A percentile compares a stretch with the other conserved stretches of the same genome.
phyloP scores from a whole-genome alignment of 2,888 invertebrate genomes.

The Plemyria rubiginata region DNA sequence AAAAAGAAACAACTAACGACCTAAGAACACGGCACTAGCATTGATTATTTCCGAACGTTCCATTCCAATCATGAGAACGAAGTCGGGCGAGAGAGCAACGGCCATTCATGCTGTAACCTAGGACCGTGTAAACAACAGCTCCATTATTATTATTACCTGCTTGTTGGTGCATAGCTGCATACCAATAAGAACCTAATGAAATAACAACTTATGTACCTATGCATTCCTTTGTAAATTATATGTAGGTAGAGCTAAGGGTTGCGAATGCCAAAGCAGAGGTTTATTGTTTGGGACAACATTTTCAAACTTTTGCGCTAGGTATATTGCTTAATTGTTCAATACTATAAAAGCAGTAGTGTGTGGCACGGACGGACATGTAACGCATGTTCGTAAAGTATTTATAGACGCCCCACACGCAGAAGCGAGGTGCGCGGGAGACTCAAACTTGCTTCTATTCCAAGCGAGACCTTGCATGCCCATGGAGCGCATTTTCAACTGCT shows the following conservation, averaged over 20 bases:
- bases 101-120: slow-evolving; percentile 55
- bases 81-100: slow-evolving; percentile 61
- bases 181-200: slow-evolving; percentile 31
- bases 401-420: slow-evolving; percentile 82
- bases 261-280: slow-evolving; percentile 25
- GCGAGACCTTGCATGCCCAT: slow-evolving; percentile 71
- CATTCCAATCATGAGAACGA: slow-evolving; percentile 73
- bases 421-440: slow-evolving; percentile 76
- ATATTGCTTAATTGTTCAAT: slow-evolving; percentile 51
- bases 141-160: slow-evolving; percentile 32
- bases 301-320: slow-evolving; percentile 48
- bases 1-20: slow-evolving; percentile 16
- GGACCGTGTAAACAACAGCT: slow-evolving; percentile 42
- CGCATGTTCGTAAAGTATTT: slow-evolving; percentile 71
- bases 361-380: slow-evolving; percentile 64
- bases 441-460: slow-evolving; percentile 73
- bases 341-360: slow-evolving; percentile 49
- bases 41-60: slow-evolving; percentile 74
- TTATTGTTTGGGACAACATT: slow-evolving; percentile 35
- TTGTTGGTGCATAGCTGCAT: slow-evolving; percentile 1
- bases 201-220: slow-evolving; percentile 12
- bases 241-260: slow-evolving; percentile 35
- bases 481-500: slow-evolving; percentile 41
- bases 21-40: slow-evolving; percentile 52
- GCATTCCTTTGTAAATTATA: slow-evolving; percentile 37